Percentiles rank a stretch among this genome's conserved stretches.
phyloP scores from a whole-genome alignment of 1,140 invertebrate genomes.

The Eurytemora carolleeae region DNA sequence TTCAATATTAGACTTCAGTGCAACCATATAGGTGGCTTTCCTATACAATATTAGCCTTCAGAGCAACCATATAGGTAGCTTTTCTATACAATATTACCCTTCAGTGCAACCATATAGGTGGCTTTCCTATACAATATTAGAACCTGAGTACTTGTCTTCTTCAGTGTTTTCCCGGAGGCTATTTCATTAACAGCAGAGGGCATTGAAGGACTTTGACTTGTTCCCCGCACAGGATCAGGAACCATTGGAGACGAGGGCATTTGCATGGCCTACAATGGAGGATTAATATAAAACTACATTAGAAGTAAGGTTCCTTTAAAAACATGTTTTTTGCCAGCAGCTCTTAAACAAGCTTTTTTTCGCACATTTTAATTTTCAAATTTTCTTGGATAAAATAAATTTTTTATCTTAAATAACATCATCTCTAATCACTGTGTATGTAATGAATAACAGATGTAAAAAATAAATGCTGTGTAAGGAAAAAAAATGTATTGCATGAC shows the following conservation, averaged over 20 bases:
- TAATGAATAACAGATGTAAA: too few relatives aligned
- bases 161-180: background rate
- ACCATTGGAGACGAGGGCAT: constrained; percentile 16
- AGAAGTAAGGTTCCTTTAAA: constrained; percentile 17
- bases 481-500: too few relatives aligned
- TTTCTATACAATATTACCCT: too few relatives aligned
- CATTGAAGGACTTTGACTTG: background rate
- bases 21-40: too few relatives aligned
- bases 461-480: too few relatives aligned
- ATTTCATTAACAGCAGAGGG: background rate
- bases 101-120: too few relatives aligned
- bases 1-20: too few relatives aligned
- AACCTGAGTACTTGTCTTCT: background rate
- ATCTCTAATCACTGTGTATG: too few relatives aligned
- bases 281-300: constrained; percentile 16
- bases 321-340: background rate
- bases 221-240: constrained; percentile 1
- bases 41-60: too few relatives aligned
- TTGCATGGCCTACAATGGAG: constrained; percentile 15
- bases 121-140: too few relatives aligned
- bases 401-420: too few relatives aligned
- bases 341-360: background rate
- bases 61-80: too few relatives aligned
- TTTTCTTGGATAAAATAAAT: background rate
- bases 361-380: background rate